Conservation (phyloP, 2,797 vertebrate genomes). For the Brachyalestes nurse region DNA sequence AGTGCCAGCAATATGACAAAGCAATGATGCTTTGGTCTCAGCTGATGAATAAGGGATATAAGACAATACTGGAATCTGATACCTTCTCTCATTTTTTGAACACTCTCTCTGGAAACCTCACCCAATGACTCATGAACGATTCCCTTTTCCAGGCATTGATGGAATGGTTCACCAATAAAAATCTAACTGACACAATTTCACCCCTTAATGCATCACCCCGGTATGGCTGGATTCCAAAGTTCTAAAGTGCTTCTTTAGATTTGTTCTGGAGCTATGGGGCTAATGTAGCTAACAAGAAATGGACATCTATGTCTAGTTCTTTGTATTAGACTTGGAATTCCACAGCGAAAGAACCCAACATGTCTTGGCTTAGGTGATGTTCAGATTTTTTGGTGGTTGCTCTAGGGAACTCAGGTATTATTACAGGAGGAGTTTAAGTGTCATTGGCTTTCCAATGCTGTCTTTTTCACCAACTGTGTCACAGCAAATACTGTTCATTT, state of each 20-base stretch:
- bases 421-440: slow-evolving; percentile 16
- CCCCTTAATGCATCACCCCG: too few relatives aligned
- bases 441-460: slow-evolving; percentile 9
- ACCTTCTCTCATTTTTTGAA: slow-evolving; percentile 34
- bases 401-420: slow-evolving; percentile 3
- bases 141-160: not conserved
- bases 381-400: not conserved
- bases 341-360: not conserved
- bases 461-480: slow-evolving; percentile 8
- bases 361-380: not conserved
- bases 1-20: slow-evolving; percentile 36
- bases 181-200: not conserved
- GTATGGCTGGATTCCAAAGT: too few relatives aligned
- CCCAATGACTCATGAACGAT: not conserved
- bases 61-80: slow-evolving; percentile 50
- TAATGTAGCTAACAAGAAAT: too few relatives aligned
- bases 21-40: slow-evolving; percentile 30
- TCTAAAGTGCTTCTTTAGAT: too few relatives aligned
- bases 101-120: slow-evolving; percentile 18
- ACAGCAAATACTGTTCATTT: slow-evolving; percentile 20
- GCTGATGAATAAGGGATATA: slow-evolving; percentile 31
- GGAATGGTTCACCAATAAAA: not conserved
- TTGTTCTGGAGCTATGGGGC: too few relatives aligned
- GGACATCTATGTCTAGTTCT: too few relatives aligned
- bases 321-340: not conserved